Conservation (phyloP, 2,888 invertebrate species). For the Nemotelus nigrinus region DNA sequence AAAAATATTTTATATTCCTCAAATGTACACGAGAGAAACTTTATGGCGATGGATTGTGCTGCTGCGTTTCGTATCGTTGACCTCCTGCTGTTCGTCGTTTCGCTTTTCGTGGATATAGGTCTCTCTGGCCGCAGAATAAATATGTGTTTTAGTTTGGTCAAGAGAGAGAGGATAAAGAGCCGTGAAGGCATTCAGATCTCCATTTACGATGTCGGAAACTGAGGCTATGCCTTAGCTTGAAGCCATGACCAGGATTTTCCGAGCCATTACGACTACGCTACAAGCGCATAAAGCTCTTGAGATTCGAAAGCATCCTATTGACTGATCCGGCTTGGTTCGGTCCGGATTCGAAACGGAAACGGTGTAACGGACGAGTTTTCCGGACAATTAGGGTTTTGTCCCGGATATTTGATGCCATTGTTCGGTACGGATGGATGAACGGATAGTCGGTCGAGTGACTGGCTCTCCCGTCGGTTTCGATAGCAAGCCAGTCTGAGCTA, state of each 20-base stretch:
- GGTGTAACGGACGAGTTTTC: conserved; percentile 38
- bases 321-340: not conserved
- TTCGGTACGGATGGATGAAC: conserved; percentile 14
- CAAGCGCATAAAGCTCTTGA: not conserved
- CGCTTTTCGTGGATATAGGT: not conserved
- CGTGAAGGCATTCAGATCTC: not conserved
- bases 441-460: not conserved
- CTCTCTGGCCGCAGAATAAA: conserved; percentile 1
- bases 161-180: not conserved
- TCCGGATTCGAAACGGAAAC: conserved; percentile 39
- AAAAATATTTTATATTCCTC: conserved; percentile 36
- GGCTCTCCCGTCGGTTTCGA: not conserved
- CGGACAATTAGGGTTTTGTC: conserved; percentile 45
- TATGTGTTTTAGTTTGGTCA: not conserved
- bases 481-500: not conserved
- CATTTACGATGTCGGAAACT: conserved; percentile 21
- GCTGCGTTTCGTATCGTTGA: conserved; percentile 1
- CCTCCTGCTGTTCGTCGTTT: not conserved
- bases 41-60: conserved; percentile 19
- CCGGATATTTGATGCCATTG: conserved; percentile 45
- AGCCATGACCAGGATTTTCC: conserved; percentile 10
- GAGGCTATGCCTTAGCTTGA: conserved; percentile 17
- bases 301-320: not conserved
- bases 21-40: conserved; percentile 26
- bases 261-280: conserved; percentile 27